phyloP scores from a whole-genome alignment of 2,888 invertebrate species.

The Limnephilus auricula region DNA sequence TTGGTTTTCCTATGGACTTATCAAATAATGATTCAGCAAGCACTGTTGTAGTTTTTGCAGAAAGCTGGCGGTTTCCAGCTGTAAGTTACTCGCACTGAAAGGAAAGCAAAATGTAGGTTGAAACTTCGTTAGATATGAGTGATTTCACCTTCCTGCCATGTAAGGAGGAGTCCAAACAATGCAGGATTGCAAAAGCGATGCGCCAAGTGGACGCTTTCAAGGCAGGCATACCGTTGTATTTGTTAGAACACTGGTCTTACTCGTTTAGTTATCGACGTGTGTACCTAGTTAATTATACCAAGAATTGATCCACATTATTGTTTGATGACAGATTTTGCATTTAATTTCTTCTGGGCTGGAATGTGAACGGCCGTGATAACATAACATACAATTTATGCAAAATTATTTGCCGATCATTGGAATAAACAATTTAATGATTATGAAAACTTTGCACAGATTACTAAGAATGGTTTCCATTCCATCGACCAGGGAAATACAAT shows the following conservation, averaged over 20 bases:
- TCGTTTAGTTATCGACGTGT: background rate
- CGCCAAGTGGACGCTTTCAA: background rate
- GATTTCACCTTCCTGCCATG: constrained; percentile 7
- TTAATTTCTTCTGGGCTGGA: background rate
- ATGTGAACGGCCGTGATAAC: background rate
- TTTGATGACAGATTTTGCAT: background rate
- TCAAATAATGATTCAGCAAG: background rate
- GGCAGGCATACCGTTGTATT: background rate
- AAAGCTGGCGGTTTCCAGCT: constrained; percentile 1
- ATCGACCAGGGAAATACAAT: too few species aligned
- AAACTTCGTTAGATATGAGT: background rate
- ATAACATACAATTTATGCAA: background rate
- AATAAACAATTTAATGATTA: background rate
- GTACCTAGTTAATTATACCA: background rate
- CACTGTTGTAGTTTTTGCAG: background rate
- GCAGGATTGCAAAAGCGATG: background rate
- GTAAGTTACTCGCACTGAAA: constrained; percentile 30
- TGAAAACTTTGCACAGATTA: background rate
- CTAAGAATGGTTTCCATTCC: background rate
- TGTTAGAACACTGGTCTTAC: background rate
- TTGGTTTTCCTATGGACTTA: background rate
- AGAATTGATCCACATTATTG: background rate
- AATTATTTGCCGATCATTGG: background rate
- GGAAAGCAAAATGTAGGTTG: background rate
- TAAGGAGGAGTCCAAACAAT: background rate